phyloP scores from a whole-genome alignment of 2,888 invertebrate species.

The Thysanoteuthis rhombus region DNA sequence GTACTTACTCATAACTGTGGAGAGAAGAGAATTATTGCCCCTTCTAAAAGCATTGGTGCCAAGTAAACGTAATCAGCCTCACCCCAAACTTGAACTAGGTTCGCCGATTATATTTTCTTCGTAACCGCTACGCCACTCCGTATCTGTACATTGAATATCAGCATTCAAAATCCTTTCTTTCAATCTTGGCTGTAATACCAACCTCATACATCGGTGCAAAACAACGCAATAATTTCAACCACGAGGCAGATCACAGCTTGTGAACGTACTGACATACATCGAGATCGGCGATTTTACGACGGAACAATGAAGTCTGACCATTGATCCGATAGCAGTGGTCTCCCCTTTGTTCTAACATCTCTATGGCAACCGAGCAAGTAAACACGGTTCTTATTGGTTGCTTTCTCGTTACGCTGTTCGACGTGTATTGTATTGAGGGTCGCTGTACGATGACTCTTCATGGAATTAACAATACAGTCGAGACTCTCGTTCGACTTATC shows the following conservation, averaged over 20 bases:
- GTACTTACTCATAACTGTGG: too few species aligned
- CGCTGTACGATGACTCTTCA: not conserved
- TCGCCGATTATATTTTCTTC: too few species aligned
- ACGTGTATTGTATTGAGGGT: not conserved
- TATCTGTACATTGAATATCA: too few species aligned
- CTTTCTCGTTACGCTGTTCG: not conserved
- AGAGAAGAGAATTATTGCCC: too few species aligned
- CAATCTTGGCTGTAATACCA: too few species aligned
- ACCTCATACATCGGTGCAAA: too few species aligned
- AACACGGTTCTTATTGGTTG: not conserved
- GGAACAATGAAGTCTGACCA: not conserved
- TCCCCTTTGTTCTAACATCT: not conserved
- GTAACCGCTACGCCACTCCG: too few species aligned
- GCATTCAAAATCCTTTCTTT: too few species aligned
- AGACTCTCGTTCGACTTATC: not conserved
- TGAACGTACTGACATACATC: not conserved
- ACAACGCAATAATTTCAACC: too few species aligned
- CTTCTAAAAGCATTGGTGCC: too few species aligned
- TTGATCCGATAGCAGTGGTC: not conserved
- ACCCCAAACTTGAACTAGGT: too few species aligned
- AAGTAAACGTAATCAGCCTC: too few species aligned
- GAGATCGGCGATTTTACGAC: not conserved
- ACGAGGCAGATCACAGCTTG: not conserved
- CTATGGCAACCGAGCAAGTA: not conserved
- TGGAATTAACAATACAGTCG: not conserved